phyloP scores from a whole-genome alignment of 2,888 invertebrate genomes.

The Torymus texanus region DNA sequence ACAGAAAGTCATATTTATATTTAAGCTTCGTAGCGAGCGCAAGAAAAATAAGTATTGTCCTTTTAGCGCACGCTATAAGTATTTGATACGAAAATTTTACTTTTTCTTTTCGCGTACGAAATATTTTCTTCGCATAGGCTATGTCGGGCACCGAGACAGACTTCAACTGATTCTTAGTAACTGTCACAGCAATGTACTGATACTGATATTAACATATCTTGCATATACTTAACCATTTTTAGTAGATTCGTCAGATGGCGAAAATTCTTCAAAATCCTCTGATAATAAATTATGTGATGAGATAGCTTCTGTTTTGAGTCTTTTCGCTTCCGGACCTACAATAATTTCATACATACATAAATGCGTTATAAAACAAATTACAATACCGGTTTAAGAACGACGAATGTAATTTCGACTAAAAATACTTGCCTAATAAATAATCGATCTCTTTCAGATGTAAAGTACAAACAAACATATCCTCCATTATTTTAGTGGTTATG shows the following conservation, averaged over 20 bases:
- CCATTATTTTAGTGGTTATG: slow-evolving; percentile 19
- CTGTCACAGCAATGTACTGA: no score
- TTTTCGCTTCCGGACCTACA: not conserved
- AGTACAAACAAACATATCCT: slow-evolving; percentile 15
- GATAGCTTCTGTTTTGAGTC: not conserved
- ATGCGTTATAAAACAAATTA: not conserved
- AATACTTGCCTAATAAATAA: slow-evolving; percentile 13
- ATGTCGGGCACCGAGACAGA: no score
- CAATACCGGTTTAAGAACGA: not conserved
- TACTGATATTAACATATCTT: no score
- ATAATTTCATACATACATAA: not conserved
- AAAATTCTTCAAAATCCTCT: slow-evolving; percentile 9
- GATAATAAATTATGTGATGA: slow-evolving; percentile 12
- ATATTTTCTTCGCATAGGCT: no score
- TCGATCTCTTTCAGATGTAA: slow-evolving; percentile 22
- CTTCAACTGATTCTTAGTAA: no score
- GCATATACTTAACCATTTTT: no score
- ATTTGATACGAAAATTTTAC: no score
- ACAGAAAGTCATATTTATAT: no score
- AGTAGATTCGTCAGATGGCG: no score
- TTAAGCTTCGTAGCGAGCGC: no score
- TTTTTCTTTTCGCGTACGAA: no score
- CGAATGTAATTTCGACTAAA: not conserved
- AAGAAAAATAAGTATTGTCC: no score
- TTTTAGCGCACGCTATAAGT: not conserved